Evolutionary conservation across 1,140 invertebrate genomes (phyloP), one percentile per base, ranked within the genome.

Genomic region (Phenacoccus solenopsis): DNA sequence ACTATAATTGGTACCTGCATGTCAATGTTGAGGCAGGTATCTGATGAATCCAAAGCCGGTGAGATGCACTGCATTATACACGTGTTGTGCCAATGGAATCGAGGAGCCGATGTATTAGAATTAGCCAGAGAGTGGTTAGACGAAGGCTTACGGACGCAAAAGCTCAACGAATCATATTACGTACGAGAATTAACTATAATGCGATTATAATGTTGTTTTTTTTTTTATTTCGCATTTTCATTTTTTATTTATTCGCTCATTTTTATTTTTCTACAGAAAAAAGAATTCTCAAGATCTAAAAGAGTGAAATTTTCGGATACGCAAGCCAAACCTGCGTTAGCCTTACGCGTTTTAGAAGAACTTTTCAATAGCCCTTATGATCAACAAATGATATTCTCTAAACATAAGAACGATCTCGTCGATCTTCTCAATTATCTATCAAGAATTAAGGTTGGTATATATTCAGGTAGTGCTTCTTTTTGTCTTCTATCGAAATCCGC

Each of bases 101-200:
- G 73, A 57, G 73, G 73, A 24, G 49, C 49, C 21, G 72, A 74
- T 25, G 57, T 74, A 16, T 32, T 73, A 4, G 74, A 73, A 64
- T 67, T 74, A 28, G 71, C 69, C 24, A 67, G 30, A 12, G 74
- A 74, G 25, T 74, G 72, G 72, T 67, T 74, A 2, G 70, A 74
- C 56, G 71, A 72, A 30, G 73, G 67, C 1, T 73, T 74, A 28
- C 30, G 72, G 12, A 64, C 59, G 16, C 35, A 73, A 38, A 56
- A 70, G 0, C 72, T 74, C n/a, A 74, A 74, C 25, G 35, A 68
- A 56, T 68, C 74, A 16, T 67, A 64, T 21, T 20, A 10, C 20
- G 59, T 64, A 64, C 2, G 69, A 25, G 35, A 61, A 24, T 69
- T 74, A 67, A 71, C 70, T 73, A 57, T 67, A 4, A 32, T 35